These are phyloP conservation scores for Brachirus orientalis DNA, from an alignment of 2,113 vertebrate genomes.

Conservation along the genomic window DNA sequence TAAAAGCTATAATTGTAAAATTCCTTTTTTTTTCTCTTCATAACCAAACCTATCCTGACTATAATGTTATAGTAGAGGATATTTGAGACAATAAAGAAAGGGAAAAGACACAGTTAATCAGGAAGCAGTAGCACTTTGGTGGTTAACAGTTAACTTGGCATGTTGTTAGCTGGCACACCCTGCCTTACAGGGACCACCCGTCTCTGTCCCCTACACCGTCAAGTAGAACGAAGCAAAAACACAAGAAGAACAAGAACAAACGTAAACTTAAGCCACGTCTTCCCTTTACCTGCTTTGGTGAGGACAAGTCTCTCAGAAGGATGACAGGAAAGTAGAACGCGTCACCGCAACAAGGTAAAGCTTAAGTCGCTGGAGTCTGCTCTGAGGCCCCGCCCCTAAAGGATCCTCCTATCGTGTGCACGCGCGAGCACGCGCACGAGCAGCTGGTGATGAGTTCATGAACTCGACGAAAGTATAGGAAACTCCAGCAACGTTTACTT, in stretches of 20 bases:
- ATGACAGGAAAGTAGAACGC: neutral
- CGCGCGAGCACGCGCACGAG: no score
- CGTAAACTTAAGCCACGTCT: neutral
- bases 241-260: no score
- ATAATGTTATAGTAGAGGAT: no score
- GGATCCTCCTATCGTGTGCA: no score
- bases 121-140: constrained; percentile 6
- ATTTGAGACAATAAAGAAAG: neutral
- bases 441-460: no score
- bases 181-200: neutral
- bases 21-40: no score
- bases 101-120: neutral
- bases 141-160: constrained; percentile 5
- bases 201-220: neutral
- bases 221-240: neutral
- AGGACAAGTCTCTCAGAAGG: neutral
- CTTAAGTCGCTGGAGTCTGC: no score
- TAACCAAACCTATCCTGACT: no score
- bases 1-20: no score
- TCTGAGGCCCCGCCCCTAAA: no score
- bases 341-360: neutral
- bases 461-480: no score
- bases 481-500: no score
- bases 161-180: constrained; percentile 53
- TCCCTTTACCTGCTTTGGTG: constrained; percentile 41